Percentiles rank a stretch among this genome's conserved stretches.
phyloP scores from a whole-genome alignment of 1,140 invertebrate species.

The Phocides pigmalion region DNA sequence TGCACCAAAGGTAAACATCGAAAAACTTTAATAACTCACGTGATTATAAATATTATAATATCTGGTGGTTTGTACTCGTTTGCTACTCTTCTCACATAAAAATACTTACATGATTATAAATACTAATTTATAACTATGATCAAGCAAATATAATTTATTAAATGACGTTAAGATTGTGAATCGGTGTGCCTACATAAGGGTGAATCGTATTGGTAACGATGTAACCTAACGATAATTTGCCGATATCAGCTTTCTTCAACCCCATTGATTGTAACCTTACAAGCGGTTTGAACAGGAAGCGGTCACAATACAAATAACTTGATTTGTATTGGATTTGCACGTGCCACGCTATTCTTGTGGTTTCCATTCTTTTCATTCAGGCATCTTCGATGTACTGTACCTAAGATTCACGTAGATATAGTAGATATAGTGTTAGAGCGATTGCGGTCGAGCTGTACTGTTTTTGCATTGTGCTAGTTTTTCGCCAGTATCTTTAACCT shows the following conservation, averaged over 20 bases:
- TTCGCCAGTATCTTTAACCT: too few relatives aligned
- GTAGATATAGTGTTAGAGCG: background rate
- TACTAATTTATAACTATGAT: too few relatives aligned
- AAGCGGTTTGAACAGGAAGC: constrained; percentile 33
- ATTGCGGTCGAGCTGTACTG: background rate
- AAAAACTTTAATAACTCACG: too few relatives aligned
- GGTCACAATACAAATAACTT: constrained; percentile 30
- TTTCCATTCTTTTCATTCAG: constrained; percentile 23
- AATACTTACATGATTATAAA: too few relatives aligned
- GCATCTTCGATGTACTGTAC: constrained; percentile 15
- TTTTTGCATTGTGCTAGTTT: background rate
- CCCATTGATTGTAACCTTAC: constrained; percentile 32
- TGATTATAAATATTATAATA: too few relatives aligned
- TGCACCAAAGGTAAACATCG: too few relatives aligned
- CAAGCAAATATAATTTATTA: too few relatives aligned
- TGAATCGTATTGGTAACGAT: background rate
- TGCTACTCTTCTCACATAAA: too few relatives aligned
- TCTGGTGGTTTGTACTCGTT: too few relatives aligned
- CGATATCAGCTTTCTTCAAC: constrained; percentile 27
- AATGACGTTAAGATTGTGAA: too few relatives aligned
- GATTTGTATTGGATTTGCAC: constrained; percentile 35
- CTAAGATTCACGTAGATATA: background rate
- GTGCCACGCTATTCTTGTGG: constrained; percentile 31
- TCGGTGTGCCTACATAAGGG: too few relatives aligned
- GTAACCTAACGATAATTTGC: constrained; percentile 17